Evolutionary conservation across 2,797 vertebrate genomes (phyloP), one percentile per base, ranked within the genome.

Genomic region (Pangasius djambal): DNA sequence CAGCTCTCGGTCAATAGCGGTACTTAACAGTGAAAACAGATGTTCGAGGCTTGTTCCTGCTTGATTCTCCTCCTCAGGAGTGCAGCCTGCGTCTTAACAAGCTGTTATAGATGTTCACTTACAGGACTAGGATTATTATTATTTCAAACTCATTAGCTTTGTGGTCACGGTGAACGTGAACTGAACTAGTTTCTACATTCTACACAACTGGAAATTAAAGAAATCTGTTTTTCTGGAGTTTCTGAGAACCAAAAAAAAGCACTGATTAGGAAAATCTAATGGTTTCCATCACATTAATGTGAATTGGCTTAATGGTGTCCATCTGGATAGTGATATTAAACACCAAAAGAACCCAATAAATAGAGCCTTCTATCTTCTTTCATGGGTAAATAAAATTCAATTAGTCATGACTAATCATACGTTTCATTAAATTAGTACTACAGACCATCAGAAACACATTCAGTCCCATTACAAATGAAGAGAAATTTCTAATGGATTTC

Each of bases 21-120:
- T 72, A 86, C 85, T 92, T 92, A 91, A 81, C 86, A 34, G 79
- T 85, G 89, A 83, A 89, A 92, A 91, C 91, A 92, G 91, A 89
- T 92, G 91, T 91, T 91, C 83, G 25, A 61, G 88, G 67, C 90
- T 86, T 82, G 90, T 90, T 92, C 87, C 83, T 90, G 65, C 87
- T 88, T 81, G 57, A 89, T 74, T 87, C 88, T 87, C 83, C 86
- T 83, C 82, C 78, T 63, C 50, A 79, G 59, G 52, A 91, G 57
- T 87, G 81, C 90, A 85, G 87, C 91, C 89, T 85, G 84, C 22
- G 4, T 90, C 88, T 88, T 89, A 90, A 89, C 88, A 83, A 89
- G 88, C 89, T 88, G 88, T 90, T 88, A 86, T 86, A 61, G 15
- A 85, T 84, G 69, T 70, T 83, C 82, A 63, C 79, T 70, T 52